Evolutionary conservation across 2,113 vertebrate species (phyloP).

Genomic region (Hyperopisus bebe): DNA sequence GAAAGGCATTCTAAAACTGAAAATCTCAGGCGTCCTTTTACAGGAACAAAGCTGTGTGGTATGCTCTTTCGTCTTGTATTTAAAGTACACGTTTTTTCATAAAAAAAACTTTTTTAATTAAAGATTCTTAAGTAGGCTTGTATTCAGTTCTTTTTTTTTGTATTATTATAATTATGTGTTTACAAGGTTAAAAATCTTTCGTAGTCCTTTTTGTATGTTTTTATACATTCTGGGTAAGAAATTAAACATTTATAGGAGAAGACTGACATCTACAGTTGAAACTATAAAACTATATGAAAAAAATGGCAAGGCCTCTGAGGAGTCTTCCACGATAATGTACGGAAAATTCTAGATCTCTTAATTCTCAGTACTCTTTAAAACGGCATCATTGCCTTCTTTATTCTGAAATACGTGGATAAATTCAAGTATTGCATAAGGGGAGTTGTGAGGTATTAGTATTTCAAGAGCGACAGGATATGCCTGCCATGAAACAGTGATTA

Average conservation of each 20-base stretch:
- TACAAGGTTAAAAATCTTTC: neutral
- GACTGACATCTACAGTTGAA: slow-evolving; percentile 17
- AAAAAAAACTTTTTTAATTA: neutral
- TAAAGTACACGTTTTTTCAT: neutral
- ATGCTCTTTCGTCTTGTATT: neutral
- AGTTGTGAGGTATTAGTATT: neutral
- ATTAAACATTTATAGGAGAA: neutral
- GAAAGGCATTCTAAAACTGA: neutral
- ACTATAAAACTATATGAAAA: neutral
- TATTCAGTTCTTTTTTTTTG: neutral
- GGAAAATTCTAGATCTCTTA: neutral
- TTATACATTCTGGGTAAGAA: neutral
- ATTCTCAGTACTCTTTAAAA: neutral
- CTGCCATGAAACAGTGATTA: neutral
- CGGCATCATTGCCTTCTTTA: neutral
- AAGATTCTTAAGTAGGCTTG: neutral
- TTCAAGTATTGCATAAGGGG: neutral
- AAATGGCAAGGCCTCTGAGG: too few species aligned
- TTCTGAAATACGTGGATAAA: neutral
- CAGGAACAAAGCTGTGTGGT: neutral
- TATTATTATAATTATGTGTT: neutral
- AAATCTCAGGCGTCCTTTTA: neutral
- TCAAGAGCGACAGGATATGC: neutral
- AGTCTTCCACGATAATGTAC: neutral
- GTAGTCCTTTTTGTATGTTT: neutral